Evolutionary conservation across 2,113 vertebrate species (phyloP).

Genomic region (Nothobranchius furzeri): DNA sequence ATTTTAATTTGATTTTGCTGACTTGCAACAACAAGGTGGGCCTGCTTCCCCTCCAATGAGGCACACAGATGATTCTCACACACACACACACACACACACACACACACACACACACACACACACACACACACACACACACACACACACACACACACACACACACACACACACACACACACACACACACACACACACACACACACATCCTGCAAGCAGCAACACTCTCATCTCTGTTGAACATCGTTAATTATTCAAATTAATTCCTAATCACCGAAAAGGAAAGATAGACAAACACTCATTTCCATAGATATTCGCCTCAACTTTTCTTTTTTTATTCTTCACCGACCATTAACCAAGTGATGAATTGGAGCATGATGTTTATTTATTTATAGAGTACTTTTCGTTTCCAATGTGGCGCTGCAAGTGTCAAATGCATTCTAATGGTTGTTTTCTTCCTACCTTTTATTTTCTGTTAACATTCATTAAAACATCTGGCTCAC

Average conservation of each 20-base stretch:
- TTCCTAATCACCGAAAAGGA: conserved; percentile 77
- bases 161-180: conserved; percentile 15
- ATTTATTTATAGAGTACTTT: conserved; percentile 76
- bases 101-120: conserved; percentile 34
- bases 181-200: conserved; percentile 31
- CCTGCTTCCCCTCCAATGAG: conserved; percentile 1
- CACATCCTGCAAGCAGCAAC: conserved; percentile 50
- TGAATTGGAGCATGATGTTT: conserved; percentile 76
- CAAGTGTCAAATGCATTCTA: conserved; percentile 77
- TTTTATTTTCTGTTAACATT: conserved; percentile 84
- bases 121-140: conserved; percentile 32
- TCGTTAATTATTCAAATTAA: conserved; percentile 80
- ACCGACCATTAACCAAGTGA: conserved; percentile 76
- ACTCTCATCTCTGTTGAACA: conserved; percentile 75
- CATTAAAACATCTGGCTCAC: conserved; percentile 83
- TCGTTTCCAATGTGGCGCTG: conserved; percentile 64
- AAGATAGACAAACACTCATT: conserved; percentile 80
- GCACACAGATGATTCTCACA: conserved; percentile 34
- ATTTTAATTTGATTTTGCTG: conserved; percentile 1
- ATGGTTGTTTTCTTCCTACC: conserved; percentile 77
- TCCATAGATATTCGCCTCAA: conserved; percentile 74
- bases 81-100: conserved; percentile 27
- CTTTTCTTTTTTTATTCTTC: conserved; percentile 45
- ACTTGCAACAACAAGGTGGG: conserved; percentile 21
- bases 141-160: conserved; percentile 35